Evolutionary conservation across 2,797 vertebrate species (phyloP), one percentile per base, ranked within the genome.

Genomic region (Toxotes lorentzi): DNA sequence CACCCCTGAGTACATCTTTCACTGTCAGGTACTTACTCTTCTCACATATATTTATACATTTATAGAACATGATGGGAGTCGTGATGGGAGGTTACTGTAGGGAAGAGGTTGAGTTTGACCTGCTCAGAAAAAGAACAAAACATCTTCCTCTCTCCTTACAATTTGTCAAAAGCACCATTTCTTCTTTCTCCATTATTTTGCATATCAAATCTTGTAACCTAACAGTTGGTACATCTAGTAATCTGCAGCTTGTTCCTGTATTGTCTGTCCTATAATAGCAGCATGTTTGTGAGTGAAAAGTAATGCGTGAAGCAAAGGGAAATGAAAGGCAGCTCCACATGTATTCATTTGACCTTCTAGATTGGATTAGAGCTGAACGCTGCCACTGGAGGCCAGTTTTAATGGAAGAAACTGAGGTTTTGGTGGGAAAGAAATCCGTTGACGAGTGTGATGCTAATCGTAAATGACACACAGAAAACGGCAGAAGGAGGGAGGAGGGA

Each of bases 1-100:
- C 79, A 99, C 98, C 7, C 97, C 98, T 6, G 98, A 99, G 78
- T 99, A 99, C 85, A 95, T 99, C 93, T 99, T 98, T 90, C 98
- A 99, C 89, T 99, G 98, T 91, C 98, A 99, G 97, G 98, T 99
- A 96, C 78, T 89, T 34, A 23, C 32, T 45, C 7, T 14, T 27
- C 45, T 32, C 23, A 35, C 12, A 19, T 23, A 11, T 23, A 57
- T 34, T 41, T 60, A 16, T 41, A 43, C 12, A 57, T 60, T 9
- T 57, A 7, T n/a, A 7, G 6, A 59, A 38, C 23, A n/a, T 5
- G 9, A 62, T 27, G 13, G 7, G 41, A 43, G 24, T 21, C 17
- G 9, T 30, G 56, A 76, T 58, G 47, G 54, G 5, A 58, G 32
- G 51, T n/a, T 17, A 1, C 13, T 54, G 2, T 32, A 4, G 7